phyloP scores from a whole-genome alignment of 2,888 invertebrate genomes.

The Apodemia mormo region DNA sequence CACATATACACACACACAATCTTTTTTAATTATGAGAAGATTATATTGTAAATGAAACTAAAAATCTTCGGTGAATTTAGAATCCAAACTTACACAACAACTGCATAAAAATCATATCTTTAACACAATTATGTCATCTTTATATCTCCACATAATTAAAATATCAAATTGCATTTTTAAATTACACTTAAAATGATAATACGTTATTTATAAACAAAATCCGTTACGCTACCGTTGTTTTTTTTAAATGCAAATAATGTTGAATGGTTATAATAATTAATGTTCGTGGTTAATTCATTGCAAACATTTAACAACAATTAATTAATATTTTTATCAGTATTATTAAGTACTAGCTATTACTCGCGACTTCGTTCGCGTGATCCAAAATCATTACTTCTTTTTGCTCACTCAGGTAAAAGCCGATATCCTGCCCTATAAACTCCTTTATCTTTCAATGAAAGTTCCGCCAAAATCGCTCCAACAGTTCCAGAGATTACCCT shows the following conservation, averaged over 20 bases:
- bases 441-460: no score
- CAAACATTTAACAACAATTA: neutral
- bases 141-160: neutral
- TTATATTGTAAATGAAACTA: no score
- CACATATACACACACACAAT: no score
- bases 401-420: no score
- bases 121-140: slow-evolving; percentile 6
- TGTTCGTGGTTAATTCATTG: neutral
- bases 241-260: slow-evolving; percentile 7
- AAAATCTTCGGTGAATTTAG: no score
- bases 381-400: no score
- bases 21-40: no score
- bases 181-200: slow-evolving; percentile 3
- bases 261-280: neutral
- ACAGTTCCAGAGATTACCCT: no score
- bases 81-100: neutral
- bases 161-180: neutral
- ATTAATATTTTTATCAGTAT: neutral
- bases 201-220: neutral
- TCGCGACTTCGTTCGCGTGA: no score
- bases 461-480: no score
- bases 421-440: no score
- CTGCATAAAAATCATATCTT: neutral
- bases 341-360: no score
- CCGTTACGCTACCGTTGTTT: neutral